A percentile compares a stretch with the other conserved stretches of the same genome.
Evolutionary conservation across 2,113 vertebrate species (phyloP).

Genomic region (Suncus etruscus): DNA sequence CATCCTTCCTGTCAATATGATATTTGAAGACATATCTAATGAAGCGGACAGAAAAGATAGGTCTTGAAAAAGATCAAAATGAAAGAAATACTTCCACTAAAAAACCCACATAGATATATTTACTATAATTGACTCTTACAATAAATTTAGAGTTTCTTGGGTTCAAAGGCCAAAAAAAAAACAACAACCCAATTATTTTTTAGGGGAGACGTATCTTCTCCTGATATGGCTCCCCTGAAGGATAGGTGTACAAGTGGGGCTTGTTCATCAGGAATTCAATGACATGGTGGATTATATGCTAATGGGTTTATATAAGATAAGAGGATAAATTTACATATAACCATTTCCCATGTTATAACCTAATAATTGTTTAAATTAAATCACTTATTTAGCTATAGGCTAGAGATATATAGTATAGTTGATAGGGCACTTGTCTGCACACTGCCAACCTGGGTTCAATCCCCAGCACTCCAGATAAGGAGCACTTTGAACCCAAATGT

Average conservation of each 20-base stretch:
- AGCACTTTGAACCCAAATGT: too few relatives aligned
- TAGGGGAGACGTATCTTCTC: neutral
- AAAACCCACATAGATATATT: neutral
- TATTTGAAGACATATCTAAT: conserved; percentile 8
- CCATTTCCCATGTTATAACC: conserved; percentile 12
- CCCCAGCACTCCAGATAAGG: too few relatives aligned
- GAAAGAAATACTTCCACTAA: conserved; percentile 8
- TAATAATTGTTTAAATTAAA: conserved; percentile 23
- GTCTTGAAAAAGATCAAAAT: conserved; percentile 6
- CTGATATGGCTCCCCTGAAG: conserved; percentile 5
- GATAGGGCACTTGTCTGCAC: too few relatives aligned
- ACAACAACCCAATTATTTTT: neutral
- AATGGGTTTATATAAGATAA: conserved; percentile 38
- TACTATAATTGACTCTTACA: neutral
- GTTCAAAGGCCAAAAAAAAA: conserved; percentile 18
- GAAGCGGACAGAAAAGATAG: conserved; percentile 11
- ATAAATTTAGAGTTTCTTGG: conserved; percentile 36
- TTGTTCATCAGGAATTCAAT: conserved; percentile 34
- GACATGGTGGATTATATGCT: neutral
- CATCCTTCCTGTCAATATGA: neutral
- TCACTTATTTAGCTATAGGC: neutral
- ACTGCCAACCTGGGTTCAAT: too few relatives aligned
- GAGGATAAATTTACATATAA: neutral
- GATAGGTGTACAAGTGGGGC: conserved; percentile 23
- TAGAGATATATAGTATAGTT: too few relatives aligned